These are phyloP conservation scores for Apoda limacodes DNA, from an alignment of 2,888 invertebrate genomes.

Conservation along the genomic window DNA sequence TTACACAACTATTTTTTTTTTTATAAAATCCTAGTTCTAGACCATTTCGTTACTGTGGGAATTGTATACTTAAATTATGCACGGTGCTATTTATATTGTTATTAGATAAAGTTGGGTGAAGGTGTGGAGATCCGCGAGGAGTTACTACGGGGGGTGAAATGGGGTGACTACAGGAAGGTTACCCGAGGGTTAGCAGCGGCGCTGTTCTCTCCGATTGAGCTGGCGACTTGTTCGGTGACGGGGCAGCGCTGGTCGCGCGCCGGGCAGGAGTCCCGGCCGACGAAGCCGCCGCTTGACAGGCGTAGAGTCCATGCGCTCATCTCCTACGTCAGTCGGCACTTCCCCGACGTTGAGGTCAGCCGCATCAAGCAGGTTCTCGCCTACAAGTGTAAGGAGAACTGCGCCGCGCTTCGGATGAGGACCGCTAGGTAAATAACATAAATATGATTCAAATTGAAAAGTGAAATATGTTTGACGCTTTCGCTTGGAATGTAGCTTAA, in stretches of 20 bases:
- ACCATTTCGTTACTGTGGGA: too few species aligned
- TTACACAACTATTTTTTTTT: too few species aligned
- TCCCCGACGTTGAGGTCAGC: slow-evolving; percentile 80
- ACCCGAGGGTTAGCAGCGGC: slow-evolving; percentile 81
- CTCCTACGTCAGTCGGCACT: slow-evolving; percentile 79
- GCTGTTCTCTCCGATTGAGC: slow-evolving; percentile 78
- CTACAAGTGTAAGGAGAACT: slow-evolving; percentile 83
- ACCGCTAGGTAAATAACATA: slow-evolving; percentile 71
- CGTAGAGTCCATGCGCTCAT: slow-evolving; percentile 81
- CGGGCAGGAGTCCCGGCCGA: slow-evolving; percentile 78
- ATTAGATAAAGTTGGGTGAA: slow-evolving; percentile 77
- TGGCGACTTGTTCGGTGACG: slow-evolving; percentile 81
- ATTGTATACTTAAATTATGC: too few species aligned
- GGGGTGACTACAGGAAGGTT: slow-evolving; percentile 80
- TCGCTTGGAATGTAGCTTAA: too few species aligned
- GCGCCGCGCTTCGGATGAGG: slow-evolving; percentile 79
- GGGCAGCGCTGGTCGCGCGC: slow-evolving; percentile 82
- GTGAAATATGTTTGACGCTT: too few species aligned
- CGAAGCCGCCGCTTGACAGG: slow-evolving; percentile 78
- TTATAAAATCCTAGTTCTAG: too few species aligned
- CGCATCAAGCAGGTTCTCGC: slow-evolving; percentile 82
- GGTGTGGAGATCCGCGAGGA: slow-evolving; percentile 81
- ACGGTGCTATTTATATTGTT: too few species aligned
- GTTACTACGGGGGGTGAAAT: slow-evolving; percentile 76
- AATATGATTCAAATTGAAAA: too few species aligned